Evolutionary conservation across 2,797 vertebrate species (phyloP).

Genomic region (Halcyon leucocephala): DNA sequence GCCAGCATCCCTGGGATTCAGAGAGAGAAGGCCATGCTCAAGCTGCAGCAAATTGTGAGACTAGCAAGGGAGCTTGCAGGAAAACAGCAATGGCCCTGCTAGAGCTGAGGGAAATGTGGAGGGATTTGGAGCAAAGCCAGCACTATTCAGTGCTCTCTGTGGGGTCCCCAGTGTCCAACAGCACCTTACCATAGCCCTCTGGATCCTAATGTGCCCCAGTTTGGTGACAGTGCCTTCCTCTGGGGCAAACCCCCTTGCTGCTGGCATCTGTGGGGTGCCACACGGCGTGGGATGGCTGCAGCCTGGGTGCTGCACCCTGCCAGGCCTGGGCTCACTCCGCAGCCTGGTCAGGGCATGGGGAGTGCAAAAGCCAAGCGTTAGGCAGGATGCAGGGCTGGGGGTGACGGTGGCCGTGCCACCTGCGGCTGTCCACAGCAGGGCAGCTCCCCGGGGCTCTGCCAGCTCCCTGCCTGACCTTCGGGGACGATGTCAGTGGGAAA

Average conservation of each 20-base stretch:
- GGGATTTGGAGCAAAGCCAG: not conserved
- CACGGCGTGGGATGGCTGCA: not conserved
- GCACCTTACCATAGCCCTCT: not conserved
- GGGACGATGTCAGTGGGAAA: fast-evolving
- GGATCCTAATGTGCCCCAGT: too few species aligned
- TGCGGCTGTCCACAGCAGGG: fast-evolving
- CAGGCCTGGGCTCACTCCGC: not conserved
- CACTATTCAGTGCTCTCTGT: not conserved
- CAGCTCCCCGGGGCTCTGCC: not conserved
- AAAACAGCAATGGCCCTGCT: not conserved
- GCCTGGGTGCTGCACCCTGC: not conserved
- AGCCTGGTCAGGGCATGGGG: fast-evolving
- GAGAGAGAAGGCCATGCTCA: not conserved
- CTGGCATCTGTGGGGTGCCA: not conserved
- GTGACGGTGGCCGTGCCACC: fast-evolving
- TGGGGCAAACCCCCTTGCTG: not conserved
- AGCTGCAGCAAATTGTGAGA: not conserved
- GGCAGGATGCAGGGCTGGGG: not conserved
- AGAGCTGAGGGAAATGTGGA: not conserved
- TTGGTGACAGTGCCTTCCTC: not conserved
- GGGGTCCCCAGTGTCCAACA: not conserved
- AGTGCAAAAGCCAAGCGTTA: not conserved
- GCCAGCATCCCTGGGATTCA: not conserved
- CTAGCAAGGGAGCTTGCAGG: not conserved
- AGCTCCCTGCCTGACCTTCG: not conserved